These are phyloP conservation scores for Kryphioiulus occultus DNA, from an alignment of 2,888 invertebrate species.

Conservation along the genomic window DNA sequence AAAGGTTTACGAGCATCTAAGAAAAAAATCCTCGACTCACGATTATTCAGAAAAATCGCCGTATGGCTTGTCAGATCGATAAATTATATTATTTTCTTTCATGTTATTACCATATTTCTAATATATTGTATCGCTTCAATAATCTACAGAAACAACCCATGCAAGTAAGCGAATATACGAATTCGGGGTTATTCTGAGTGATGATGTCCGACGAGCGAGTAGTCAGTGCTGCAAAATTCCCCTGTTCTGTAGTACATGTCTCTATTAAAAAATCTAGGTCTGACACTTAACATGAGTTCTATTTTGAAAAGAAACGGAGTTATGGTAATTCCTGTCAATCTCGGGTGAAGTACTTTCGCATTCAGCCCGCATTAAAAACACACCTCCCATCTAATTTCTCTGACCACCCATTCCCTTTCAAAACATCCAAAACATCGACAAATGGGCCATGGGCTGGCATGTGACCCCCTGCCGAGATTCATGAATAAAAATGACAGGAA, in stretches of 20 bases:
- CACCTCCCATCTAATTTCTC: slow-evolving; percentile 31
- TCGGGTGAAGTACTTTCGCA: not conserved
- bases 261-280: not conserved
- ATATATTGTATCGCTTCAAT: not conserved
- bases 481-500: slow-evolving; percentile 26
- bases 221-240: not conserved
- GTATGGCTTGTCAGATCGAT: not conserved
- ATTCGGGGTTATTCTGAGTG: not conserved
- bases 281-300: slow-evolving; percentile 17
- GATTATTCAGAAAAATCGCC: not conserved
- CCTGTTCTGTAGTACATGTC: not conserved
- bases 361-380: slow-evolving; percentile 1
- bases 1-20: not conserved
- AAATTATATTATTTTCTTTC: not conserved
- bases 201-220: not conserved
- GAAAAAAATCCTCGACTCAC: not conserved
- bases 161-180: not conserved
- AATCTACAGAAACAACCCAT: not conserved
- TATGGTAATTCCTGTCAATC: slow-evolving; percentile 29
- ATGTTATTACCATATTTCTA: not conserved
- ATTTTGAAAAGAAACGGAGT: not conserved
- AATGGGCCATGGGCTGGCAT: slow-evolving; percentile 24
- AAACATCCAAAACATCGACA: slow-evolving; percentile 33
- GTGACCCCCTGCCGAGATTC: not conserved
- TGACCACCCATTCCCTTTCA: slow-evolving; percentile 30